Evolutionary conservation across 2,797 vertebrate species (phyloP).

Genomic region (Scleropages formosus): DNA sequence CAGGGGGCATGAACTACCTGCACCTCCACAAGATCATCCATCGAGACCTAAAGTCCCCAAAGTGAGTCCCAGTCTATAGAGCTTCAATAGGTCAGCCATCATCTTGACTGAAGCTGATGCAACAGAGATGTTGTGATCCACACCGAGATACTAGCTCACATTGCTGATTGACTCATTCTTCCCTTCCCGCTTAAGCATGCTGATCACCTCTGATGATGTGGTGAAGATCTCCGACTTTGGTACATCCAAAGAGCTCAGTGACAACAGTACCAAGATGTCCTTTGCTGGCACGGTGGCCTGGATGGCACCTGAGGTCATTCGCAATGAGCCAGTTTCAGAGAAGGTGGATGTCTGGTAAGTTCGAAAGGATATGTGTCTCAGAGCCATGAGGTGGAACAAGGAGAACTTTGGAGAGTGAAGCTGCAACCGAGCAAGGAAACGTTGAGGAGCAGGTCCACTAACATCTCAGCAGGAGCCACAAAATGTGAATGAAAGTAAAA

Average conservation of each 20-base stretch:
- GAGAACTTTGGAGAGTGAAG: too few species aligned
- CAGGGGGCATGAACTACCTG: constrained; percentile 96
- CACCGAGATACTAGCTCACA: neutral
- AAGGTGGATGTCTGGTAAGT: constrained; percentile 96
- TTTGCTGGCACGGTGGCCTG: constrained; percentile 96
- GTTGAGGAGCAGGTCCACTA: constrained; percentile 11
- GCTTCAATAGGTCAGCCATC: neutral
- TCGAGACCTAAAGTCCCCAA: constrained; percentile 94
- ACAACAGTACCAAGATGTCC: constrained; percentile 99
- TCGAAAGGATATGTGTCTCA: neutral
- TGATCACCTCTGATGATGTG: constrained; percentile 93
- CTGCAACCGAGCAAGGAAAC: neutral
- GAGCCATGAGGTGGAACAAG: neutral
- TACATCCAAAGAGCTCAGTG: constrained; percentile 92
- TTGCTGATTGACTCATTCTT: neutral
- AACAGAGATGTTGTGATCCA: neutral
- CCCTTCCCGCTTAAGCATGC: constrained; percentile 78
- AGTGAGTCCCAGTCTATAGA: constrained; percentile 70
- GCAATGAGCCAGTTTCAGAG: constrained; percentile 94
- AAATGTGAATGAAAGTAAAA: constrained; percentile 1
- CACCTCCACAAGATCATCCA: constrained; percentile 99
- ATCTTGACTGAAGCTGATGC: neutral
- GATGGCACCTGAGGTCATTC: constrained; percentile 97
- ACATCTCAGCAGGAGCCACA: too few species aligned
- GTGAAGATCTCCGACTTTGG: constrained; percentile 98